Evolutionary conservation across 2,113 vertebrate genomes (phyloP).

Genomic region (Hemicordylus capensis): DNA sequence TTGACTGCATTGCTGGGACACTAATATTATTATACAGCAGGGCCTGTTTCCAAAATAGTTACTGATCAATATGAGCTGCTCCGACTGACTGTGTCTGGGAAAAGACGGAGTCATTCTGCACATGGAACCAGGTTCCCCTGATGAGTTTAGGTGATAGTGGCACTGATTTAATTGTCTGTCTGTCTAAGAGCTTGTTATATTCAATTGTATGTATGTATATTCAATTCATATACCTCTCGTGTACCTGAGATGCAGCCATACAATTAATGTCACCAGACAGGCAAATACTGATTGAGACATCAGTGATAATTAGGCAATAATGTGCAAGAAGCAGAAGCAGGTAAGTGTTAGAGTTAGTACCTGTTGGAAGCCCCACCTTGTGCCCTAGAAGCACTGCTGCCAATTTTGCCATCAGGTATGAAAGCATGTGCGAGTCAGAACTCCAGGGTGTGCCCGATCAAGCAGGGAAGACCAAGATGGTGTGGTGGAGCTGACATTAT

Average conservation of each 20-base stretch:
- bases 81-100: background rate
- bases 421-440: too few species aligned
- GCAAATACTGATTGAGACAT: background rate
- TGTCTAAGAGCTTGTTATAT: background rate
- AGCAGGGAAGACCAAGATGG: too few species aligned
- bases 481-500: too few species aligned
- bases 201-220: background rate
- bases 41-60: background rate
- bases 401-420: too few species aligned
- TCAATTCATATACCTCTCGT: background rate
- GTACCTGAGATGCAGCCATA: background rate
- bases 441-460: too few species aligned
- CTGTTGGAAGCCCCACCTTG: background rate
- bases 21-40: constrained; percentile 1
- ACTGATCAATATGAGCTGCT: background rate
- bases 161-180: background rate
- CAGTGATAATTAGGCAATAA: too few species aligned
- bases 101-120: background rate
- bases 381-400: background rate
- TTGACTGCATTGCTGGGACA: constrained; percentile 30
- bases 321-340: background rate
- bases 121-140: background rate
- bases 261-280: background rate
- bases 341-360: background rate
- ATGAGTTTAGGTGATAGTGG: accelerated